Base-by-base conservation (phyloP, 30 jellyfish, hydroid and myxozoan genomes). In the Haliclystus octoradiatus region DNA sequence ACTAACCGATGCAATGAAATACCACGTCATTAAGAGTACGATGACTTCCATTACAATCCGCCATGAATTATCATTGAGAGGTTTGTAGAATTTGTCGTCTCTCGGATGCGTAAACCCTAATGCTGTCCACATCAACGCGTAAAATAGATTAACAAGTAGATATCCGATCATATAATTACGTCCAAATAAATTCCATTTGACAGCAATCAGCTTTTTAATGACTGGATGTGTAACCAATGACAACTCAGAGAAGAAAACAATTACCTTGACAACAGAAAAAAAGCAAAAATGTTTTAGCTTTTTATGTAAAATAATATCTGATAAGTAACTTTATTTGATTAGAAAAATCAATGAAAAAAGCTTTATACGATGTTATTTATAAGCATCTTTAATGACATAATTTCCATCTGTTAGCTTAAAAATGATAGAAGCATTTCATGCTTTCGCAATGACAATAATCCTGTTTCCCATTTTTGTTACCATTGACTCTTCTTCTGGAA, bases 201-300 rank as follows among this genome's bases (percentile, higher is more conserved):
- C 87, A 52, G 69, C 78, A 13, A 86, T 74, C 76, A 77, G 13
- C 62, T 78, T 78, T 52, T 79, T 91, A 47, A 86, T 73, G 35
- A 79, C 94, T 19, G 94, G 96, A 61, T 78, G 94, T 92, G 79
- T 78, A 72, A 86, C 83, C 40, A 86, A 57, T 26, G 73, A 85
- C 0, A 75, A 62, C 30, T 86, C 94, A 33, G 70, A 71, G 76
- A 74, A 78, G 28, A 86, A 71, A 13, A 82, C 84, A 31, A 84
- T 84, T 69, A 84, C 76, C 95, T 84, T 68, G 0, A 33, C 65
- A 4, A 4, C 28, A 66, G 27, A 24, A 14, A 0, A 52, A 30
- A 27, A 34, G 34, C 23, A 33, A 31, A 65, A 2, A 33, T 22
- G n/a, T n/a, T n/a, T n/a, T n/a, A n/a, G n/a, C n/a, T n/a, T n/a